Base-by-base conservation (phyloP, 1,140 invertebrate species). In the Musca vetustissima region DNA sequence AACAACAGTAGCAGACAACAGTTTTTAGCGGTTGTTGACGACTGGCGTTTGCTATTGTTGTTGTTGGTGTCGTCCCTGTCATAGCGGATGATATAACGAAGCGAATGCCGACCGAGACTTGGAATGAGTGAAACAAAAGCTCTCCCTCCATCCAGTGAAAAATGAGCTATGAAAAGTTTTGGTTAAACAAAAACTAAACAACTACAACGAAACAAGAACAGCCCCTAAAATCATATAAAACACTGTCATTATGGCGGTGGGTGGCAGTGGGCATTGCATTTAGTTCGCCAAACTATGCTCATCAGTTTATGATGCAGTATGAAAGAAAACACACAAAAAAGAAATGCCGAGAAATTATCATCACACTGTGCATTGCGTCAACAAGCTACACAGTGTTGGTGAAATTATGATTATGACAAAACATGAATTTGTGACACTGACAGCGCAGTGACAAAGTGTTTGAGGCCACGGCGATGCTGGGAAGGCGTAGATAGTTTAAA, bases 381-480 rank as follows among this genome's bases (percentile, higher is more conserved):
- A 13, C 36, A 43, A 43, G 36, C 36, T 43, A 11, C 11, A 43
- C 36, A 6, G 11, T 43, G 57, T 61, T 61, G 32, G 47, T 52
- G 49, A 66, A 66, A 66, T 66, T 50, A 66, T 66, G 64, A 66
- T 66, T 66, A 66, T 50, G 64, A 66, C 64, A 66, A 49, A 66
- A 66, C 64, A 66, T 66, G 64, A 66, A 66, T 66, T 66, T 66
- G 47, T 66, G 64, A 32, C 19, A 21, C 4, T 24, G 7, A 52
- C 15, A 21, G 24, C 52, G 52, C 19, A 43, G 52, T 53, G 19
- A 21, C 24, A 8, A 7, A 21, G 8, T 24, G 52, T 21, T 53
- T 7, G 19, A 13, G 52, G 8, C 7, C 19, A 17, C 7, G n/a
- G 6, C 14, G 52, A 21, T 21, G 24, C 19, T 53, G 15, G 14